Evolutionary conservation across 2,797 vertebrate genomes (phyloP).

Genomic region (Eupleurogrammus muticus): DNA sequence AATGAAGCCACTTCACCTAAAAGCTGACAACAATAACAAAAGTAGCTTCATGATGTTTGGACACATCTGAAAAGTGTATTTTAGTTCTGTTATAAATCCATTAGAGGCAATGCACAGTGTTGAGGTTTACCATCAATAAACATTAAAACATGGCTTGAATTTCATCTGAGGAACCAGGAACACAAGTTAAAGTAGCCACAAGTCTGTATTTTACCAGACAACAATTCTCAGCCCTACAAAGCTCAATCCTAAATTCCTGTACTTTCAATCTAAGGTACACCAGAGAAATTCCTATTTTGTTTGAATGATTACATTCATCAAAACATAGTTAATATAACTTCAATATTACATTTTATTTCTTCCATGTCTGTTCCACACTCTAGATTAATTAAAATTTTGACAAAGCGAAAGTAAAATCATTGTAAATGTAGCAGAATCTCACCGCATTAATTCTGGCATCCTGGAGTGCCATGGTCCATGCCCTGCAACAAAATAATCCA

Average conservation of each 20-base stretch:
- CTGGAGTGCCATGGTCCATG: slow-evolving; percentile 95
- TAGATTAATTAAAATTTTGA: not conserved
- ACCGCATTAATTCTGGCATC: slow-evolving; percentile 93
- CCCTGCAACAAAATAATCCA: slow-evolving; percentile 81
- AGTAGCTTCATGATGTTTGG: not conserved
- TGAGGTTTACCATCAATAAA: not conserved
- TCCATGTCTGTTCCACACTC: too few relatives aligned
- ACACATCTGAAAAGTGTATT: not conserved
- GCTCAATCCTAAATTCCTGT: too few relatives aligned
- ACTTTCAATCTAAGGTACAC: too few relatives aligned
- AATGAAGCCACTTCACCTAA: slow-evolving; percentile 10
- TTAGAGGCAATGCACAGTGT: not conserved
- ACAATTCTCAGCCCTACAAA: too few relatives aligned
- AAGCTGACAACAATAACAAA: not conserved
- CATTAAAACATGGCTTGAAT: too few relatives aligned
- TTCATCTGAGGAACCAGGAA: too few relatives aligned
- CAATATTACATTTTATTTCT: too few relatives aligned
- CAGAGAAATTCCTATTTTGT: too few relatives aligned
- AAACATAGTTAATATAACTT: too few relatives aligned
- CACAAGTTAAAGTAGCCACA: too few relatives aligned
- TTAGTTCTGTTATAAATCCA: not conserved
- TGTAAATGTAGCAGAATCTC: slow-evolving; percentile 70
- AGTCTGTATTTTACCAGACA: too few relatives aligned
- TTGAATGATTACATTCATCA: too few relatives aligned
- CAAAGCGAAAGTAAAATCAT: not conserved